Base-by-base conservation (phyloP, 2,888 invertebrate genomes). In the Sinotaia quadrata region DNA sequence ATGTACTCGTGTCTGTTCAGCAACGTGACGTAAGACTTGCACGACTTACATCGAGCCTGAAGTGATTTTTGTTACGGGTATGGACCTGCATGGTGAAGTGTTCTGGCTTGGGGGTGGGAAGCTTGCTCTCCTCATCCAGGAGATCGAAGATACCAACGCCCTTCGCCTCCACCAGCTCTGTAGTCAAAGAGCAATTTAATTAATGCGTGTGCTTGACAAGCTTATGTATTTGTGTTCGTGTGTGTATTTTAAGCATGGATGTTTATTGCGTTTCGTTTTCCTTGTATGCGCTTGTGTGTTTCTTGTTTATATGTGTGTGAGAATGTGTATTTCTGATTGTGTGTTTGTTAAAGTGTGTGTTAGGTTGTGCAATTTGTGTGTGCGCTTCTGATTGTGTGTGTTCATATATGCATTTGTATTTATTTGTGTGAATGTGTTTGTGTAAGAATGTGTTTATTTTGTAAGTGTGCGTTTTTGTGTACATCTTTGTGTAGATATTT, bases 61-160 rank as follows among this genome's bases (percentile, higher is more conserved):
- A 94, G 85, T 97, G 93, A 69, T 91, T 92, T 56, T 92, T 92
- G 91, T 97, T 94, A 47, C 93, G 91, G 75, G 92, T 92, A 88
- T 98, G 97, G 4, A 98, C 95, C 83, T 95, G 94, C 73, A 92
- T 91, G 0, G 98, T 98, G 89, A 98, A 98, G 89, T 98, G 97
- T 57, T 87, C 86, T 31, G 93, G 92, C 78, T 93, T 94, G 0
- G 97, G 95, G 83, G 95, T 95, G 0, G 98, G 98, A 76, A 99
- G 90, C 88, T 97, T 97, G 0, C 95, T 96, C 89, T 99, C 98
- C 88, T 98, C 98, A 86, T 98, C 98, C 71, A 99, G 89, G 36
- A 98, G 87, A 78, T 95, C 95, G 88, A 98, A 94, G 74, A 99
- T 94, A 41, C 98, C 98, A 81, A n/a, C n/a, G n/a, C n/a, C n/a